A percentile compares a stretch with the other conserved stretches of the same genome.
These are phyloP conservation scores for Aplysina aerophoba DNA, from an alignment of 37 sponge, comb jelly and placozoan species.

Conservation along the genomic window DNA sequence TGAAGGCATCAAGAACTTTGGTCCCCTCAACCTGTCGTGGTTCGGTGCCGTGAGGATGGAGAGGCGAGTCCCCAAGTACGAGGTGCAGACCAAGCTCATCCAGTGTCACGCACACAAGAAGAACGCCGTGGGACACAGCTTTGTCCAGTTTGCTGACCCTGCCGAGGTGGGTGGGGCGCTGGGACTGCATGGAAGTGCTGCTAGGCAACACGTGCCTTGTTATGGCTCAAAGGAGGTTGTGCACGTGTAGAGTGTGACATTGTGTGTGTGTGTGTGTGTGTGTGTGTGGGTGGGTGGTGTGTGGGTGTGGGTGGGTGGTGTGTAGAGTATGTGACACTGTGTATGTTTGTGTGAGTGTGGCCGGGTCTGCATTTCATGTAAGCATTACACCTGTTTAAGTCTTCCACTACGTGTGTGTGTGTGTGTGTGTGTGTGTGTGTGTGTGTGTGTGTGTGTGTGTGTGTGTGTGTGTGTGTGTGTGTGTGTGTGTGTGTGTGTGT, in stretches of 20 bases:
- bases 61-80: conserved; percentile 75
- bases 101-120: conserved; percentile 77
- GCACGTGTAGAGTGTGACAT: too few species aligned
- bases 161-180: background rate
- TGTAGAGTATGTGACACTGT: too few species aligned
- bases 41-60: conserved; percentile 87
- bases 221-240: too few species aligned
- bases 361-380: too few species aligned
- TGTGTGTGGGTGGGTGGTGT: conserved; percentile 2
- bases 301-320: conserved; percentile 35
- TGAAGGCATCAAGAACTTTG: conserved; percentile 80
- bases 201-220: too few species aligned
- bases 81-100: conserved; percentile 62
- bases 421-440: too few species aligned
- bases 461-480: conserved; percentile 26
- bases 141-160: conserved; percentile 30
- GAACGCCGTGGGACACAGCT: background rate
- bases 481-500: conserved; percentile 10
- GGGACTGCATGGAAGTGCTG: background rate
- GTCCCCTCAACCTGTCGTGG: conserved; percentile 78
- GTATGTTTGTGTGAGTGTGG: too few species aligned
- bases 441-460: conserved; percentile 34
- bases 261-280: background rate
- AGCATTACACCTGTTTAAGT: too few species aligned
- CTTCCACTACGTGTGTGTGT: conserved; percentile 42